phyloP scores from a whole-genome alignment of 2,797 vertebrate genomes.

The Fringilla coelebs region DNA sequence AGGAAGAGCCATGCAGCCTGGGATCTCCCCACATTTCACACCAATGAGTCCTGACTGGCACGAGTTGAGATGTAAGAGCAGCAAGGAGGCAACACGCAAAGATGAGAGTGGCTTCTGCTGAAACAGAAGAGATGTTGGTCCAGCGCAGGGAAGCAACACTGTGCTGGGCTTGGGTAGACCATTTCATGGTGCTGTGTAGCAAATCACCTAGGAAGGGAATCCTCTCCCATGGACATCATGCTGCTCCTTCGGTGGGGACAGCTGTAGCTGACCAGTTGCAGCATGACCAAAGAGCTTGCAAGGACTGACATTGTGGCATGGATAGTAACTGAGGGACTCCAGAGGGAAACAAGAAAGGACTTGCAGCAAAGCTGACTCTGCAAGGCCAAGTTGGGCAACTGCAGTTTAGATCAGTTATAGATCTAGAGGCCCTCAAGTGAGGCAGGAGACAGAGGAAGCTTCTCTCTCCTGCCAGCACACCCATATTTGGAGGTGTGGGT shows the following conservation, averaged over 20 bases:
- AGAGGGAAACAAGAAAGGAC: conserved; percentile 20
- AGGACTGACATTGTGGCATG: fast-evolving
- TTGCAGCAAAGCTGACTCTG: conserved; percentile 55
- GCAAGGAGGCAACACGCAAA: background rate
- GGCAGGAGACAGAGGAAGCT: conserved; percentile 16
- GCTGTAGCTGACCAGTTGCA: background rate
- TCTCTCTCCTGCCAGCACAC: conserved; percentile 16
- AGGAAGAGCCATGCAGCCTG: background rate
- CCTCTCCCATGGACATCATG: background rate
- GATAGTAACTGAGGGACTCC: conserved; percentile 18
- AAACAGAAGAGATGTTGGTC: background rate
- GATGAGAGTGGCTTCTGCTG: background rate
- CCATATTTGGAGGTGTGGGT: conserved; percentile 30
- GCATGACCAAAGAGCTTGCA: background rate
- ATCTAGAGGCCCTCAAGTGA: conserved; percentile 65
- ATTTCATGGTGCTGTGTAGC: background rate
- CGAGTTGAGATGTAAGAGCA: background rate
- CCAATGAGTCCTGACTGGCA: background rate
- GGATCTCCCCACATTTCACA: background rate
- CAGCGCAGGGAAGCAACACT: background rate
- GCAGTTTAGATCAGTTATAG: conserved; percentile 46
- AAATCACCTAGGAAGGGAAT: background rate
- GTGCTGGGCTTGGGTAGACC: background rate
- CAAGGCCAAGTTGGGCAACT: conserved; percentile 45
- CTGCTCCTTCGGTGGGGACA: background rate